phyloP scores from a whole-genome alignment of 2,113 vertebrate species.

The Ondatra zibethicus region DNA sequence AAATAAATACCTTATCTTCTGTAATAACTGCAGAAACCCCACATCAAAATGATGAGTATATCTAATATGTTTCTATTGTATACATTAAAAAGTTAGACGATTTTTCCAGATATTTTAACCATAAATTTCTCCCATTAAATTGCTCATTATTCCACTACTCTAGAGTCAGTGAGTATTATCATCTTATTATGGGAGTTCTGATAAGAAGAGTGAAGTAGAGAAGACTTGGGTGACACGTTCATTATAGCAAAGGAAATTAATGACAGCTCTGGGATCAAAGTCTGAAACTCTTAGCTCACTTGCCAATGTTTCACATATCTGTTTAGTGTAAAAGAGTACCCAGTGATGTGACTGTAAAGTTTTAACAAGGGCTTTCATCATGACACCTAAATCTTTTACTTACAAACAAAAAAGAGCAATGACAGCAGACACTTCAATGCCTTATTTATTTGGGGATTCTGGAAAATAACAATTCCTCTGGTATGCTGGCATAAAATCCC shows the following conservation, averaged over 20 bases:
- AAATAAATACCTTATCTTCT: slow-evolving; percentile 22
- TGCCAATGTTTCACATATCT: background rate
- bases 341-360: background rate
- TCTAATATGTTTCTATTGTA: background rate
- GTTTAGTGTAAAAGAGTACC: slow-evolving; percentile 15
- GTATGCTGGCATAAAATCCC: background rate
- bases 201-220: slow-evolving; percentile 46
- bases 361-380: background rate
- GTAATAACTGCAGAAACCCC: background rate
- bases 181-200: slow-evolving; percentile 8
- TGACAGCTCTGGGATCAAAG: slow-evolving; percentile 28
- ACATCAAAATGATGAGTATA: background rate
- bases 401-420: background rate
- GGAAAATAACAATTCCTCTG: background rate
- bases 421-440: background rate
- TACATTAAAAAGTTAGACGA: background rate
- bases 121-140: slow-evolving; percentile 1
- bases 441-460: background rate
- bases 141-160: slow-evolving; percentile 38
- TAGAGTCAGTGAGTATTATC: background rate
- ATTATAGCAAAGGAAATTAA: slow-evolving; percentile 26
- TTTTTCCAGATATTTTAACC: slow-evolving; percentile 50
- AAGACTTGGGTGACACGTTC: slow-evolving; percentile 11
- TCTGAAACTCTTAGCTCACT: background rate
- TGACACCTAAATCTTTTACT: slow-evolving; percentile 13